These are phyloP conservation scores for Lasioglossum villosulum DNA, from an alignment of 2,888 invertebrate genomes.

Conservation along the genomic window DNA sequence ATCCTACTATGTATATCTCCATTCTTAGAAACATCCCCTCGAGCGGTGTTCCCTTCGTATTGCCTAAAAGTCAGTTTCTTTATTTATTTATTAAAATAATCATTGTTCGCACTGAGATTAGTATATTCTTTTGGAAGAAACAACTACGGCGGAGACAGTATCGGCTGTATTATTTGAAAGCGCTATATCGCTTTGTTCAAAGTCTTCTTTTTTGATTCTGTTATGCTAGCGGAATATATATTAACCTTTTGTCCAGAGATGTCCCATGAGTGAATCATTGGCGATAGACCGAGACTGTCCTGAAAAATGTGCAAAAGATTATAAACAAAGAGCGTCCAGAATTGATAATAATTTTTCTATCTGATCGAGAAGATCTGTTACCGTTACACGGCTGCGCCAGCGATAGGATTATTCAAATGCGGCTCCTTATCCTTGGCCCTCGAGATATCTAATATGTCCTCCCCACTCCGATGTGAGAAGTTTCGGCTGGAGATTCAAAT, in stretches of 20 bases:
- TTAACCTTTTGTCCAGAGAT: constrained; percentile 34
- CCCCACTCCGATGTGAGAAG: constrained; percentile 53
- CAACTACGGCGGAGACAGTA: not conserved
- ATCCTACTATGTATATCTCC: not conserved
- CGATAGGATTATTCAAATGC: constrained; percentile 25
- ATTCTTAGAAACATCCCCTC: too few species aligned
- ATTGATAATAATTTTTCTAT: not conserved
- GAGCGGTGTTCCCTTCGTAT: too few species aligned
- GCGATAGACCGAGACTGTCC: not conserved
- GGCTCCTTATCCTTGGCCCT: constrained; percentile 24
- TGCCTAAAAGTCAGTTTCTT: too few species aligned
- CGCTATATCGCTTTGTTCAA: constrained; percentile 42
- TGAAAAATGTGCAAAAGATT: not conserved
- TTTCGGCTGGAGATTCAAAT: constrained; percentile 59
- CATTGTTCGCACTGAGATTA: too few species aligned
- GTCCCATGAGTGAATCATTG: not conserved
- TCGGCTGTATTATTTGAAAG: constrained; percentile 59
- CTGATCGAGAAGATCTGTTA: not conserved
- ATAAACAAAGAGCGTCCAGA: too few species aligned
- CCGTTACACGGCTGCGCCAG: not conserved
- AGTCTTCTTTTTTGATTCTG: constrained; percentile 27
- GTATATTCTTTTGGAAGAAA: not conserved
- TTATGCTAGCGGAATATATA: constrained; percentile 10
- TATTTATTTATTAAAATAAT: not conserved
- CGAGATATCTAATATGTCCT: constrained; percentile 32